phyloP scores from a whole-genome alignment of 2,113 vertebrate species.

The Odocoileus hemionus region DNA sequence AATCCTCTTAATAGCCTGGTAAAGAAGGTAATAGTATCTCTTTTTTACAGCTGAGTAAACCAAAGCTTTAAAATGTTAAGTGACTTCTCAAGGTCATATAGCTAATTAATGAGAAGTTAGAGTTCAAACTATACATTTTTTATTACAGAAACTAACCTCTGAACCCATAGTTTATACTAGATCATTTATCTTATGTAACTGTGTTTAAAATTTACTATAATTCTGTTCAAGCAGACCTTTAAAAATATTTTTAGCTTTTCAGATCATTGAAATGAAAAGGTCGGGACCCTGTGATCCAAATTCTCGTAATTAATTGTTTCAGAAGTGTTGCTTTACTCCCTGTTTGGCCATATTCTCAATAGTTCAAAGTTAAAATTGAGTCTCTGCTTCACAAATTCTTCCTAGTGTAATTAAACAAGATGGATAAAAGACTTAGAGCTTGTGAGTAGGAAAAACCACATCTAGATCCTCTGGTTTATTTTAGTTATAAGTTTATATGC shows the following conservation, averaged over 20 bases:
- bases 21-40: constrained; percentile 20
- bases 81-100: constrained; percentile 27
- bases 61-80: background rate
- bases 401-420: background rate
- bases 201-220: background rate
- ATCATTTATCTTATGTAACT: background rate
- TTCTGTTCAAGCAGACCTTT: constrained; percentile 12
- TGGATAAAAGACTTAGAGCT: background rate
- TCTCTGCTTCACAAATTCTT: background rate
- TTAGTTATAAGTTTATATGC: background rate
- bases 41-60: constrained; percentile 31
- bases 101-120: background rate
- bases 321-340: background rate
- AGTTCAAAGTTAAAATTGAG: background rate
- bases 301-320: background rate
- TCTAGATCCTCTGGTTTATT: background rate
- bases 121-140: background rate
- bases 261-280: constrained; percentile 38
- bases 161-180: background rate
- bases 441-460: background rate
- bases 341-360: background rate
- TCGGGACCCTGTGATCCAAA: background rate
- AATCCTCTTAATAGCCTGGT: background rate
- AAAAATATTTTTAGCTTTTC: constrained; percentile 36
- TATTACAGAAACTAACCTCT: background rate